Percentiles rank a stretch among this genome's conserved stretches.
These are phyloP conservation scores for Geotrypetes seraphini DNA, from an alignment of 2,797 vertebrate species.

Conservation along the genomic window DNA sequence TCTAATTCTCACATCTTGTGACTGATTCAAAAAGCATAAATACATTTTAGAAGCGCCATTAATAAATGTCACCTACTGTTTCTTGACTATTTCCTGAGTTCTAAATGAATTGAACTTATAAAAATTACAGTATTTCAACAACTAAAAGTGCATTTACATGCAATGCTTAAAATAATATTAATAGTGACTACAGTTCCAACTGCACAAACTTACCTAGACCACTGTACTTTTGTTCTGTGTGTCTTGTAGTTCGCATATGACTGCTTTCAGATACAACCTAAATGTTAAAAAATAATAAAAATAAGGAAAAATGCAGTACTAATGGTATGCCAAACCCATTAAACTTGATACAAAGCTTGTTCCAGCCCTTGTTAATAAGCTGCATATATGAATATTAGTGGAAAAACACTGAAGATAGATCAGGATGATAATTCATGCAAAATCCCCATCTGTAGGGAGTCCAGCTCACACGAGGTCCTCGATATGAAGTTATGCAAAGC, in stretches of 20 bases:
- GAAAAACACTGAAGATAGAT: constrained; percentile 46
- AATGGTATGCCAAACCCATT: constrained; percentile 23
- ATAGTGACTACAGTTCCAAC: too few species aligned
- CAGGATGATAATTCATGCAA: constrained; percentile 75
- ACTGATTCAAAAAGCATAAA: too few species aligned
- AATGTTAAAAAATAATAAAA: constrained; percentile 34
- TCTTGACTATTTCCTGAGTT: too few species aligned
- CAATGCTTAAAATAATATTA: too few species aligned
- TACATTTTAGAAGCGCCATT: too few species aligned
- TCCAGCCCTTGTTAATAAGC: constrained; percentile 76
- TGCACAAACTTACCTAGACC: constrained; percentile 66
- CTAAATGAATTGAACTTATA: too few species aligned
- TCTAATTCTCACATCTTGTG: too few species aligned
- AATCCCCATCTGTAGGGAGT: constrained; percentile 59
- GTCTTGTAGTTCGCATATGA: constrained; percentile 61
- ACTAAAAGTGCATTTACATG: too few species aligned
- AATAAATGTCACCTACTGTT: too few species aligned
- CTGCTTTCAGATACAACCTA: constrained; percentile 75
- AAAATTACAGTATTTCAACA: too few species aligned
- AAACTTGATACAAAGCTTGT: constrained; percentile 51
- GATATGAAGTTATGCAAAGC: constrained; percentile 58
- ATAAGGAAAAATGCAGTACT: constrained; percentile 28
- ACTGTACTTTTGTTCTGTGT: constrained; percentile 69
- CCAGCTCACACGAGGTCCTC: constrained; percentile 65
- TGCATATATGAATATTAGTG: constrained; percentile 69